A percentile compares a stretch with the other conserved stretches of the same genome.
These are phyloP conservation scores for Brachypteracias leptosomus DNA, from an alignment of 2,113 vertebrate species.

Conservation along the genomic window DNA sequence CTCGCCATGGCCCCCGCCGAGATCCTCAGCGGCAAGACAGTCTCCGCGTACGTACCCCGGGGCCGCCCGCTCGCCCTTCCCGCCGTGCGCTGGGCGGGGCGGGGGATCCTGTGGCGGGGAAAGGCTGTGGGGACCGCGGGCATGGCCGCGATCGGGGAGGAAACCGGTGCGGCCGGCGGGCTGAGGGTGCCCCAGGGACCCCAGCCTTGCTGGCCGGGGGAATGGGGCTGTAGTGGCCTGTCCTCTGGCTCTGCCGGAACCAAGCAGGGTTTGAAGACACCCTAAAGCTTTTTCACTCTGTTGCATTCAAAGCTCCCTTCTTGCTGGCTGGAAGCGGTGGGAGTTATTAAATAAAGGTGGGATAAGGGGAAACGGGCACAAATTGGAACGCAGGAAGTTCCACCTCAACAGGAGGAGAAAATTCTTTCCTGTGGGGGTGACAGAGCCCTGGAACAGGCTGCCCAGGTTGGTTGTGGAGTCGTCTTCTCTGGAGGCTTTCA, in stretches of 20 bases:
- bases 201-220: neutral
- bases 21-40: slow-evolving; percentile 74
- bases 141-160: neutral
- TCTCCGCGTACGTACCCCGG: slow-evolving; percentile 72
- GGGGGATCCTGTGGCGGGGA: neutral
- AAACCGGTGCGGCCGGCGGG: neutral
- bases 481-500: too few relatives aligned
- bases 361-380: too few relatives aligned
- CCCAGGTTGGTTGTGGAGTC: too few relatives aligned
- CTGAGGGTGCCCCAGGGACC: neutral
- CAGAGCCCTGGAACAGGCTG: too few relatives aligned
- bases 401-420: too few relatives aligned
- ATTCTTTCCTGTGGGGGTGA: too few relatives aligned
- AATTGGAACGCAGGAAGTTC: too few relatives aligned
- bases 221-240: neutral
- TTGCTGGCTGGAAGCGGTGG: neutral
- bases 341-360: neutral
- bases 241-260: neutral
- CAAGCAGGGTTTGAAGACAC: neutral
- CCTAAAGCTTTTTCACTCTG: fast-evolving
- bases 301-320: neutral
- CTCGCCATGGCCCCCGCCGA: slow-evolving; percentile 71
- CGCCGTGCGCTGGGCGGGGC: neutral
- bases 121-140: neutral
- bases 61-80: neutral